A percentile compares a stretch with the other conserved stretches of the same genome.
Evolutionary conservation across 2,113 vertebrate species (phyloP).

Genomic region (Noctilio leporinus): DNA sequence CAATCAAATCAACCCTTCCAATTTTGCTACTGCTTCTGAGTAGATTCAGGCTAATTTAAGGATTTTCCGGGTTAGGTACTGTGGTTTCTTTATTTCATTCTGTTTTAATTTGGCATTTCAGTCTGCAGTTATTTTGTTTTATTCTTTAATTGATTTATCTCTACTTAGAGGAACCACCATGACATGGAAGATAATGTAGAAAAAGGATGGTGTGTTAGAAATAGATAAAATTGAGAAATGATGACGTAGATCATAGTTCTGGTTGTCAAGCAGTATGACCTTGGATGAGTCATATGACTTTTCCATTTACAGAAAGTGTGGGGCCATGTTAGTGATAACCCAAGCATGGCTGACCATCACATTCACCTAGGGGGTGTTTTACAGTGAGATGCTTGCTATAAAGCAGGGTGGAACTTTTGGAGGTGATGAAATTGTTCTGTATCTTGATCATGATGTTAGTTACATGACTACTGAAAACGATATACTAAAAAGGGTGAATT

Average conservation of each 20-base stretch:
- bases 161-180: neutral
- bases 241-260: neutral
- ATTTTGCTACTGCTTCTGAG: neutral
- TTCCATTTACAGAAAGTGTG: neutral
- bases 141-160: neutral
- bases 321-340: neutral
- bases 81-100: neutral
- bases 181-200: neutral
- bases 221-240: neutral
- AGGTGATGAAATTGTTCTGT: neutral
- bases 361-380: neutral
- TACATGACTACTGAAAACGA: neutral
- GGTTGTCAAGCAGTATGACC: neutral
- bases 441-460: neutral
- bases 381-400: neutral
- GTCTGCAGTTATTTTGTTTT: neutral
- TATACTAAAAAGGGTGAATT: neutral
- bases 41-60: neutral
- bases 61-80: neutral
- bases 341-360: no score
- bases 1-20: neutral
- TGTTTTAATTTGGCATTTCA: neutral
- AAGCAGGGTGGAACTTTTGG: accelerated
- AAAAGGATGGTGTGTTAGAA: neutral
- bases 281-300: neutral